A percentile compares a stretch with the other conserved stretches of the same genome.
Conservation (phyloP, 1,140 invertebrate genomes). For the Bicyclus anynana region DNA sequence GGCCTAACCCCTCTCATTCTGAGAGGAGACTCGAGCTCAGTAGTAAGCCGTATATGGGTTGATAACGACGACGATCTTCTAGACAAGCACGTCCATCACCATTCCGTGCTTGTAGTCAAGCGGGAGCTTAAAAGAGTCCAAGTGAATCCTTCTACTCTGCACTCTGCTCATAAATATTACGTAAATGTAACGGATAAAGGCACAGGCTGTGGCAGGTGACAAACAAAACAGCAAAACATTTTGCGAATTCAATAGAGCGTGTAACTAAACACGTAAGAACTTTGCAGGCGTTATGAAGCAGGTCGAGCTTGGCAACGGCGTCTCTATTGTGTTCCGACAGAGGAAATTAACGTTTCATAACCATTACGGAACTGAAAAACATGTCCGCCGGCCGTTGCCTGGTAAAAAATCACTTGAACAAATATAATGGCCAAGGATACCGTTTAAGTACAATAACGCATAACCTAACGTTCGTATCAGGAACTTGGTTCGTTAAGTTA, state of each 20-base stretch:
- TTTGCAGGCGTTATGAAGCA: constrained; percentile 10
- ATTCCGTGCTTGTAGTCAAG: too few species aligned
- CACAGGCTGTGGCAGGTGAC: too few species aligned
- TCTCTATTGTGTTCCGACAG: constrained; percentile 16
- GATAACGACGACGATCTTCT: too few species aligned
- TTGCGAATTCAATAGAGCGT: constrained; percentile 12
- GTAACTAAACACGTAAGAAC: constrained; percentile 15
- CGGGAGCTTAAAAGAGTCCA: too few species aligned
- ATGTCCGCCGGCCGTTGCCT: constrained; percentile 3
- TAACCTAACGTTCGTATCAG: background rate
- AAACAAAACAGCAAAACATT: background rate
- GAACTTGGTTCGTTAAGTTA: background rate
- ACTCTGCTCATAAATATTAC: too few species aligned
- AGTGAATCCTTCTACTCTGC: too few species aligned
- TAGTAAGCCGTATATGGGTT: too few species aligned
- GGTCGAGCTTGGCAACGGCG: constrained; percentile 15
- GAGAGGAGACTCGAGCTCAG: too few species aligned
- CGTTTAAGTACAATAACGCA: background rate
- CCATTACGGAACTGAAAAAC: constrained; percentile 19
- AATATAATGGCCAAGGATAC: constrained; percentile 2
- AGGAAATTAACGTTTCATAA: constrained; percentile 24
- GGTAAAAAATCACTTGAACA: constrained; percentile 5
- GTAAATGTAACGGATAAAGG: too few species aligned
- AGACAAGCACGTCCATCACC: too few species aligned
- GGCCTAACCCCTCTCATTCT: too few species aligned